Evolutionary conservation across 2,797 vertebrate genomes (phyloP), one percentile per base, ranked within the genome.

Genomic region (Decapterus maruadsi): DNA sequence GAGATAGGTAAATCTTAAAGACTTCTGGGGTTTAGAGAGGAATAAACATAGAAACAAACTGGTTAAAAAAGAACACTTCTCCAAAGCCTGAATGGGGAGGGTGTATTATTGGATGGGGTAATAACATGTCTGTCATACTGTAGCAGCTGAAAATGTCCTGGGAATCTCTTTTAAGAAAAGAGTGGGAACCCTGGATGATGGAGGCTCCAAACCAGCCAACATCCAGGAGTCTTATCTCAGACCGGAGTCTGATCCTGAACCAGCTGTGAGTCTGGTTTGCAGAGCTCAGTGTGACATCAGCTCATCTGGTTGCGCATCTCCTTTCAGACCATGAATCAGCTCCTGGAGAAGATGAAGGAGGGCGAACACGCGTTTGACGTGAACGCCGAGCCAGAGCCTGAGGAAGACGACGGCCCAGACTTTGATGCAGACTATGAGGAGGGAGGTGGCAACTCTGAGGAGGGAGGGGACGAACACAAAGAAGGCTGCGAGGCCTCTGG

Each of bases 331-430:
- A 94, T 95, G 76, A 96, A 95, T 4, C 96, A 96, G 74, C 90
- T 98, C 57, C 68, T 98, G 83, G 98, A 98, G 62, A 98, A 96
- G 87, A 95, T 98, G 87, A 96, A 95, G 90, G 95, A 94, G 85
- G 97, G 96, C 0, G 94, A 97, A 8, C 96, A 97, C 14, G 96
- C 88, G 0, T 99, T 99, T 10, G 95, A 99, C 5, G 86, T 97
- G 60, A 92, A 96, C 0, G 95, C 94, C 0, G 96, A 97, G 43
- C 83, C 93, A 0, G 79, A 80, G 46, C 87, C 82, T 0, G 94
- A 97, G 1, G 81, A 80, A 0, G 94, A 91, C 0, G 94, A 93
- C 17, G 76, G 76, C 16, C 80, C 73, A 0, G 92, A 94, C 83
- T 98, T 98, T 78, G 93, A 93, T 12, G 95, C 89, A 0, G 96